Evolutionary conservation across 2,797 vertebrate genomes (phyloP).

Genomic region (Champsocephalus gunnari): DNA sequence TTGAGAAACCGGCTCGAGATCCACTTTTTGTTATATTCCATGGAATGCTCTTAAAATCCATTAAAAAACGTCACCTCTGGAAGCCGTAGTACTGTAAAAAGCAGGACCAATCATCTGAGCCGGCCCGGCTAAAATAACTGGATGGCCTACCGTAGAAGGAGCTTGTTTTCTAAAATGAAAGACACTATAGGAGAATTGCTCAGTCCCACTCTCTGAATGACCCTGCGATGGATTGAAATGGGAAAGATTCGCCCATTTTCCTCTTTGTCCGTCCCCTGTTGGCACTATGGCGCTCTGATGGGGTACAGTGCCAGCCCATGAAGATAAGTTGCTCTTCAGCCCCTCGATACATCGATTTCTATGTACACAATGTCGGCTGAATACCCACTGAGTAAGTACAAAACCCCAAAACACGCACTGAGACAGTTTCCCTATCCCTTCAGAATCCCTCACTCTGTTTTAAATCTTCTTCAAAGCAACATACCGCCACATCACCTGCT

Average conservation of each 20-base stretch:
- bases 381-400: slow-evolving; percentile 62
- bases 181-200: slow-evolving; percentile 5
- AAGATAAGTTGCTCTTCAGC: slow-evolving; percentile 52
- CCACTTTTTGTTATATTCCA: too few species aligned
- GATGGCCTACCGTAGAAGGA: not conserved
- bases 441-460: slow-evolving; percentile 43
- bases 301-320: slow-evolving; percentile 43
- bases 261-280: slow-evolving; percentile 28
- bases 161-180: not conserved
- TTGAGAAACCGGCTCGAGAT: too few species aligned
- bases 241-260: slow-evolving; percentile 16
- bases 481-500: slow-evolving; percentile 69
- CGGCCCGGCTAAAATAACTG: too few species aligned
- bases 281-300: slow-evolving; percentile 18
- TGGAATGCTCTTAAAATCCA: too few species aligned
- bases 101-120: too few species aligned
- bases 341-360: slow-evolving; percentile 52
- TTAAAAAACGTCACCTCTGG: too few species aligned
- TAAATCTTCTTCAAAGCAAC: slow-evolving; percentile 63
- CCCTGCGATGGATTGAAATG: slow-evolving; percentile 8
- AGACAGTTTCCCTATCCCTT: slow-evolving; percentile 57
- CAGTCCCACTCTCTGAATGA: not conserved
- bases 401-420: slow-evolving; percentile 68
- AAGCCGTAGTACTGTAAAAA: too few species aligned
- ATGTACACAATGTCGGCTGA: slow-evolving; percentile 62